phyloP scores from a whole-genome alignment of 37 sponge, comb jelly and placozoan species.

The Halichondria panicea region DNA sequence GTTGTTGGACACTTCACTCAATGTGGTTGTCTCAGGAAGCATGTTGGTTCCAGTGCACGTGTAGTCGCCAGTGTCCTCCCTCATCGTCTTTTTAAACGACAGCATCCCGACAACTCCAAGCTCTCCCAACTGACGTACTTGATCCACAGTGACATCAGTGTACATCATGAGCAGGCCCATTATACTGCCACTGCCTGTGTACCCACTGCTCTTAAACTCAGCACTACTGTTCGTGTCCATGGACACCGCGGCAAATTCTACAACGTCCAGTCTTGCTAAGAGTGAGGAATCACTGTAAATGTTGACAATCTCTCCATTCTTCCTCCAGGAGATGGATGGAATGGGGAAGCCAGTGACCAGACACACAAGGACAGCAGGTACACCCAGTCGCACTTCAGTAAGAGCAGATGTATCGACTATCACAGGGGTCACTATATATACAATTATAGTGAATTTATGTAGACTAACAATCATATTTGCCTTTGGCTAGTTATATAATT shows the following conservation, averaged over 20 bases:
- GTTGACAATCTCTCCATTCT: constrained; percentile 16
- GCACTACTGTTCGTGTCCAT: background rate
- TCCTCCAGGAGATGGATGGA: constrained; percentile 49
- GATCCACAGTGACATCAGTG: background rate
- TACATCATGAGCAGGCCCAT: constrained; percentile 1
- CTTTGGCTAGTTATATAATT: no score
- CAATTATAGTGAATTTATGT: no score
- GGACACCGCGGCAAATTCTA: background rate
- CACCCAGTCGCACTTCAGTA: constrained; percentile 2
- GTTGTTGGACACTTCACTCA: constrained; percentile 5
- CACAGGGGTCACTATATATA: constrained; percentile 48
- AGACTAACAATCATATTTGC: no score
- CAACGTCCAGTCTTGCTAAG: background rate
- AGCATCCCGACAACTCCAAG: constrained; percentile 47
- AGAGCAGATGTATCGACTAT: constrained; percentile 23
- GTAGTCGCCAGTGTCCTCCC: constrained; percentile 72
- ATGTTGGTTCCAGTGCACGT: constrained; percentile 50
- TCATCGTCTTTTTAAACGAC: constrained; percentile 16
- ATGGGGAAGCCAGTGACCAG: constrained; percentile 54
- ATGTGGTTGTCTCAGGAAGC: constrained; percentile 22
- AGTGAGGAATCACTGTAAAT: background rate
- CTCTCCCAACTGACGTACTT: no score
- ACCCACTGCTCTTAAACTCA: constrained; percentile 7
- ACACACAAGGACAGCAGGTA: constrained; percentile 29
- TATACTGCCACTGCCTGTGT: constrained; percentile 13